These are phyloP conservation scores for Oxyura jamaicensis DNA, from an alignment of 2,113 vertebrate genomes.

Conservation along the genomic window DNA sequence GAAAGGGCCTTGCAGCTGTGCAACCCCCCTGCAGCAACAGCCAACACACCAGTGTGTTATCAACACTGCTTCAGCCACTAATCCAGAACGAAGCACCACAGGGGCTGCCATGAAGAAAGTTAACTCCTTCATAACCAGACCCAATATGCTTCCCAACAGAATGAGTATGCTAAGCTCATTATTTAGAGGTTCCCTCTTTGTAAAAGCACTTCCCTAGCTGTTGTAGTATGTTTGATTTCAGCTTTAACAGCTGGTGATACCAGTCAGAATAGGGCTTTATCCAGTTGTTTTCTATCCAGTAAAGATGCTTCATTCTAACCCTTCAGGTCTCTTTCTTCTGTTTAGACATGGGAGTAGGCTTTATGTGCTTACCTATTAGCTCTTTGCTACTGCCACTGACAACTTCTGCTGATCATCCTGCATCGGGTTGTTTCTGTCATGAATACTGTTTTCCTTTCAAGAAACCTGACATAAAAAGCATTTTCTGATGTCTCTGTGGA, in stretches of 20 bases:
- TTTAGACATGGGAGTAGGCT: background rate
- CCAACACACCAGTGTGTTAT: background rate
- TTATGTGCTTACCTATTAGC: background rate
- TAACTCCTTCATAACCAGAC: background rate
- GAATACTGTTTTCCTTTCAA: background rate
- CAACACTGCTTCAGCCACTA: background rate
- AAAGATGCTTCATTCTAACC: background rate
- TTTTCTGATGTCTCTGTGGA: background rate
- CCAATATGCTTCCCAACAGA: background rate
- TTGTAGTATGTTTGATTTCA: background rate
- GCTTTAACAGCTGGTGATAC: background rate
- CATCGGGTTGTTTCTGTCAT: background rate
- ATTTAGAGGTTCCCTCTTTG: background rate
- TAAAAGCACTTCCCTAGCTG: background rate
- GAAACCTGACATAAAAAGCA: background rate
- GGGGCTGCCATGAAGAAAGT: background rate
- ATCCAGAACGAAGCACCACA: background rate
- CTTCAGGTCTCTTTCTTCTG: background rate
- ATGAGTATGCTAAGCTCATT: background rate
- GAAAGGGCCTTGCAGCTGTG: background rate
- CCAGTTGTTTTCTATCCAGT: background rate
- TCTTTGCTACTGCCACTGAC: background rate
- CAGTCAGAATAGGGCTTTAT: background rate
- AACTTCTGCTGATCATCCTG: background rate
- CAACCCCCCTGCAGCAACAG: background rate